A percentile compares a stretch with the other conserved stretches of the same genome.
phyloP scores from a whole-genome alignment of 2,888 invertebrate species.

The Scaptomyza tumidula region DNA sequence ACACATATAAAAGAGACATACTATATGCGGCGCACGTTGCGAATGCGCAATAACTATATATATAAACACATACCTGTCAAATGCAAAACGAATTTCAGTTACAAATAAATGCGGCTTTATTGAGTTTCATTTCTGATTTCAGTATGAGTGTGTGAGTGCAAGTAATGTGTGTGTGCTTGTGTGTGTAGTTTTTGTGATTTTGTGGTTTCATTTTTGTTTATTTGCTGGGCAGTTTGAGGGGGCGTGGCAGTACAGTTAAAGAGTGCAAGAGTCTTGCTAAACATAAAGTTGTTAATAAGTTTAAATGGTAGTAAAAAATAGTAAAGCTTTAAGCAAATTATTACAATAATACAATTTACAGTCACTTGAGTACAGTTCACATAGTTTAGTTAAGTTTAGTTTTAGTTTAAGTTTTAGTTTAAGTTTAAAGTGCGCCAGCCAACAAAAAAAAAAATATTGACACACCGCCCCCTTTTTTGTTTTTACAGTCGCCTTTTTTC shows the following conservation, averaged over 20 bases:
- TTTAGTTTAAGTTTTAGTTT: slow-evolving; percentile 10
- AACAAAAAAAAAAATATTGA: background rate
- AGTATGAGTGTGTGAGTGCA: slow-evolving; percentile 18
- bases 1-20: background rate
- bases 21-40: slow-evolving; percentile 56
- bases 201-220: background rate
- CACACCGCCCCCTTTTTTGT: slow-evolving; percentile 24
- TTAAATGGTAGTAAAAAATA: slow-evolving; percentile 43
- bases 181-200: background rate
- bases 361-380: slow-evolving; percentile 49
- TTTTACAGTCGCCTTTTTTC: slow-evolving; percentile 16
- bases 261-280: slow-evolving; percentile 42
- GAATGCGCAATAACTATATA: slow-evolving; percentile 56
- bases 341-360: slow-evolving; percentile 67
- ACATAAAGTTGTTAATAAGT: slow-evolving; percentile 37
- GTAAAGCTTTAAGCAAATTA: slow-evolving; percentile 69
- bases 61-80: slow-evolving; percentile 17
- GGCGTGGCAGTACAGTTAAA: slow-evolving; percentile 34
- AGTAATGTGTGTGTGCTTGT: background rate
- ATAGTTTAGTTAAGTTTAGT: slow-evolving; percentile 41
- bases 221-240: slow-evolving; percentile 10
- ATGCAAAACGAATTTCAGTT: slow-evolving; percentile 63
- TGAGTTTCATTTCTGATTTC: slow-evolving; percentile 56
- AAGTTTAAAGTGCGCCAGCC: slow-evolving; percentile 38
- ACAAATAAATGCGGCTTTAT: slow-evolving; percentile 79